These are phyloP conservation scores for Tinea semifulvella DNA, from an alignment of 2,888 invertebrate species.

Conservation along the genomic window DNA sequence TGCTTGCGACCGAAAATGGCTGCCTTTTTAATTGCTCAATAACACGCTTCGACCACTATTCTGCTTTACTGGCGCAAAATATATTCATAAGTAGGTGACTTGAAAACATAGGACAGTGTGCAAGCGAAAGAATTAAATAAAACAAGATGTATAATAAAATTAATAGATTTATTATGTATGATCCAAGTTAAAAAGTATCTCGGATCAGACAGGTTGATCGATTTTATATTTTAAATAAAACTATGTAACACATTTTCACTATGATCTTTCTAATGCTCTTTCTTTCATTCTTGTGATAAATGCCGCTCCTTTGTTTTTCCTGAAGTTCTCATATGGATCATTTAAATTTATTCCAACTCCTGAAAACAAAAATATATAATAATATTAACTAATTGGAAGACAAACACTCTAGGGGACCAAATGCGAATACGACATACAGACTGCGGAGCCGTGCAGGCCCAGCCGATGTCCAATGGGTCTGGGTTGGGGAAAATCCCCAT, in stretches of 20 bases:
- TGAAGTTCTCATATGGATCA: conserved; percentile 97
- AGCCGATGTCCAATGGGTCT: too few relatives aligned
- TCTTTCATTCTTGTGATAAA: conserved; percentile 95
- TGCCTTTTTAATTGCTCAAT: too few relatives aligned
- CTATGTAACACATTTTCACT: conserved; percentile 19
- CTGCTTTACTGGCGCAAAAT: too few relatives aligned
- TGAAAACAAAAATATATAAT: conserved; percentile 31
- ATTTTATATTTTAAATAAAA: neutral
- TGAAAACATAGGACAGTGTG: too few relatives aligned
- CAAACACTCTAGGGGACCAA: too few relatives aligned
- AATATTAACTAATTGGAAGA: neutral
- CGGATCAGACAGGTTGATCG: neutral
- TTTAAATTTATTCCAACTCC: conserved; percentile 93
- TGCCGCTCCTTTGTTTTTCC: conserved; percentile 95
- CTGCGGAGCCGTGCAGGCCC: too few relatives aligned
- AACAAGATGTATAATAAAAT: neutral
- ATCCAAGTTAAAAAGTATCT: neutral
- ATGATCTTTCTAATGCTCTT: conserved; percentile 77
- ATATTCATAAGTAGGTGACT: too few relatives aligned
- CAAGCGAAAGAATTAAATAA: too few relatives aligned
- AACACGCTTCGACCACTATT: too few relatives aligned
- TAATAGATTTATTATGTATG: neutral
- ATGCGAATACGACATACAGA: too few relatives aligned
- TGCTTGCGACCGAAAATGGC: too few relatives aligned
- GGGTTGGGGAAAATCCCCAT: too few relatives aligned